phyloP scores from a whole-genome alignment of 1,140 invertebrate genomes.

The Meloidogyne chitwoodi region DNA sequence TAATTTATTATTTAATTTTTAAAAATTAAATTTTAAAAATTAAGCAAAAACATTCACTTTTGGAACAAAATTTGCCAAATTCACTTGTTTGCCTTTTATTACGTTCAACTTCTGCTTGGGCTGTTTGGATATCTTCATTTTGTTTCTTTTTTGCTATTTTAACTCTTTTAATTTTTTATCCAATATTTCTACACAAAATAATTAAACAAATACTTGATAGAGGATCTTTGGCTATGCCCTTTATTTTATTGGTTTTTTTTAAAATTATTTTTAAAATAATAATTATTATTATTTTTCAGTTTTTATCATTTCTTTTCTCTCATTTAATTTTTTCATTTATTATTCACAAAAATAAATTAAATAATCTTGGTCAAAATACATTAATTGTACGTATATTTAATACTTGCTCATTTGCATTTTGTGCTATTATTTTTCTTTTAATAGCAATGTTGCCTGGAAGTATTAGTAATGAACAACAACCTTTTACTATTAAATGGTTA shows the following conservation, averaged over 20 bases:
- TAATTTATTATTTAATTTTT: neutral
- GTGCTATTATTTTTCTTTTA: constrained; percentile 24
- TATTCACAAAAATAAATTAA: neutral
- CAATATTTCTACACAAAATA: constrained; percentile 26
- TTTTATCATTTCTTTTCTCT: constrained; percentile 8
- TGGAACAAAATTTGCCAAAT: neutral
- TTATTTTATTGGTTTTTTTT: constrained; percentile 15
- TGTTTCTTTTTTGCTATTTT: constrained; percentile 41
- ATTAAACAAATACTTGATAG: constrained; percentile 9
- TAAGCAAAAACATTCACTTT: neutral
- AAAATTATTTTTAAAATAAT: neutral
- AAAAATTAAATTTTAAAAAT: constrained; percentile 4
- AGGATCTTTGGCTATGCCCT: neutral
- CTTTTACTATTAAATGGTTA: neutral
- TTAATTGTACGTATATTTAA: constrained; percentile 36
- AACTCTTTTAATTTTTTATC: constrained; percentile 32
- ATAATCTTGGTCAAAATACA: neutral
- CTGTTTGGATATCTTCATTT: constrained; percentile 28
- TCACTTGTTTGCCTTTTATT: constrained; percentile 15
- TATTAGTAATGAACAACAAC: constrained; percentile 11
- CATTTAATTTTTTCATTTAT: constrained; percentile 9
- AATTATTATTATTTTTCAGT: neutral
- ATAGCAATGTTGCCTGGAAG: constrained; percentile 19
- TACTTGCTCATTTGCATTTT: constrained; percentile 16
- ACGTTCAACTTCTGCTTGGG: constrained; percentile 31